Base-by-base conservation (phyloP, 2,113 vertebrate genomes). In the Pluvianellus socialis region DNA sequence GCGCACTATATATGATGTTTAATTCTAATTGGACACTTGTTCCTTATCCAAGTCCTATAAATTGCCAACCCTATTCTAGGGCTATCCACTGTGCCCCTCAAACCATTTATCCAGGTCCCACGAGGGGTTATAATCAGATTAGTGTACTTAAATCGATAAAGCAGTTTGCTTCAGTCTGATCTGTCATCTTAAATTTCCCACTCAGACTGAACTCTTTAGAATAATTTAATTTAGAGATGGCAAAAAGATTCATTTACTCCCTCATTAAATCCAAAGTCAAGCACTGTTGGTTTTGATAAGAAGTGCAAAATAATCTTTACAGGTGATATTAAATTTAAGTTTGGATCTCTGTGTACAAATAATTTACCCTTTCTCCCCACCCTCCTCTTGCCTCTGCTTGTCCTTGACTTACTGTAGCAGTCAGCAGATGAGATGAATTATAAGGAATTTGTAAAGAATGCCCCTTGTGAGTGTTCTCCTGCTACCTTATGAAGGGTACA, bases 401-500 rank as follows among this genome's bases (percentile, higher is more conserved):
- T 86, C 79, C 71, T 73, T 83, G 68, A 80, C 27, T 93, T 84
- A 23, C 44, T 81, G 79, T 71, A 92, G 85, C 65, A 63, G 74
- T 81, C 50, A 75, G 80, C 71, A 71, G 38, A 62, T 82, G 74
- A 92, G 49, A 42, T 91, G 42, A 85, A 56, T 76, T 77, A 26
- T 63, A 85, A 70, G 88, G 80, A 89, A 53, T 86, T 83, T 87
- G 84, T 85, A 93, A 85, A 92, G 81, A 92, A 66, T 59, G 79
- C 90, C 89, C 77, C 79, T 68, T 30, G 44, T 65, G 67, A 65
- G 68, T 90, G 74, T 79, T 92, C 79, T 89, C 83, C 91, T 96
- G 68, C 95, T 95, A 66, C 91, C 97, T 93, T 96, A 96, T 97
- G 96, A 97, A 96, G 91, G 97, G 96, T 86, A 22, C 53, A 67